phyloP scores from a whole-genome alignment of 2,888 invertebrate species.

The Acleris laterana region DNA sequence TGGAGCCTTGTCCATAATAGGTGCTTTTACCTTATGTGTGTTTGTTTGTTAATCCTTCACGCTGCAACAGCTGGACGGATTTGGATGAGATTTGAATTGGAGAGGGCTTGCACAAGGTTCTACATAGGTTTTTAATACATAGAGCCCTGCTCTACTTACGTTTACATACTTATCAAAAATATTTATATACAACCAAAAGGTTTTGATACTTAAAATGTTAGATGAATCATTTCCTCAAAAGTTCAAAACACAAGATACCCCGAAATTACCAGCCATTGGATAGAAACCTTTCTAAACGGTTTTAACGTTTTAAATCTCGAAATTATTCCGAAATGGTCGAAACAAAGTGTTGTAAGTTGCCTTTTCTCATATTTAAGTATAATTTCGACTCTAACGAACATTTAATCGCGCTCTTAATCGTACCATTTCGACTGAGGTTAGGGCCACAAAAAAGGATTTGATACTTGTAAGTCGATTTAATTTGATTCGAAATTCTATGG shows the following conservation, averaged over 20 bases:
- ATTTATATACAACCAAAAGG: background rate
- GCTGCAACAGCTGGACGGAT: no score
- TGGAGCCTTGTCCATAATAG: no score
- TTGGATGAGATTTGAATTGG: no score
- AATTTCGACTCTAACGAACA: conserved; percentile 67
- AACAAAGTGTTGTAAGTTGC: conserved; percentile 47
- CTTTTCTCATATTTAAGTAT: conserved; percentile 69
- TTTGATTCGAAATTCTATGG: background rate
- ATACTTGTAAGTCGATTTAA: conserved; percentile 7
- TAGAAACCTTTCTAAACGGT: conserved; percentile 39
- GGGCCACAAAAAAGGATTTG: conserved; percentile 20
- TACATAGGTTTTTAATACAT: no score
- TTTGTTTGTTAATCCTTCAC: no score
- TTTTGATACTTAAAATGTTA: conserved; percentile 2
- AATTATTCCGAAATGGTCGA: conserved; percentile 42
- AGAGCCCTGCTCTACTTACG: no score
- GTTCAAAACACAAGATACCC: conserved; percentile 13
- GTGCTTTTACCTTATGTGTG: no score
- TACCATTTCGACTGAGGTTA: conserved; percentile 49
- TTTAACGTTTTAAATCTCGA: conserved; percentile 40
- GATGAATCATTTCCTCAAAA: conserved; percentile 23
- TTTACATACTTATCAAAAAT: no score
- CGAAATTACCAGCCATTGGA: conserved; percentile 31
- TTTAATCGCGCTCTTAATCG: conserved; percentile 64
- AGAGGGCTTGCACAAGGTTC: no score